Evolutionary conservation across 2,113 vertebrate genomes (phyloP), one percentile per base, ranked within the genome.

Genomic region (Thomomys bottae): DNA sequence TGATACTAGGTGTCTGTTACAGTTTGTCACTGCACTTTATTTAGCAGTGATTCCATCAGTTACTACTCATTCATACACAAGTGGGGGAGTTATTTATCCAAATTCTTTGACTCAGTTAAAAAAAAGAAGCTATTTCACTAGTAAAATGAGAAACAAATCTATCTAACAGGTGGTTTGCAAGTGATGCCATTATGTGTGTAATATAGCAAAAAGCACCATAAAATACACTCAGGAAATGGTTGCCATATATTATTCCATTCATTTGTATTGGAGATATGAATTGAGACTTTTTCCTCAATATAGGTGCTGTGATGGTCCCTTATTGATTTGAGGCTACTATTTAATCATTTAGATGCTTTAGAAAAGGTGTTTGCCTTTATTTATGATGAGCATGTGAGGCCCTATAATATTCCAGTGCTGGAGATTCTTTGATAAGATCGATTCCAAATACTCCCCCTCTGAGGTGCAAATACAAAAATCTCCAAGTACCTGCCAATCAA

Each of bases 301-400:
- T 77, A 83, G 78, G 57, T n/a, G 2, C 12, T 80, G 68, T 68
- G 61, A 28, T 11, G 18, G 30, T 42, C 36, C 23, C 45, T 68
- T 45, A 26, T 76, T 95, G 54, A 30, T 83, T 91, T 66, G 77
- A 94, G 90, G 57, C n/a, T 75, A 32, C 71, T 32, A 76, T 79
- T 95, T 54, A 89, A 82, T 32, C 5, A 64, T 17, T 3, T 42
- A 24, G 36, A 45, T 24, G 17, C n/a, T 84, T 78, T 75, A 92
- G 81, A n/a, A 68, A 86, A 88, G 61, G 0, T 8, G 7, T 61
- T 88, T n/a, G 80, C 14, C 38, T 23, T 87, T 72, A 75, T 68
- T 32, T 61, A 6, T 36, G 40, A 81, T 82, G 71, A 59, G 5
- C 0, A 24, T n/a, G 26, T 32, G 36, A 84, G n/a, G 9, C 70